Percentiles rank a stretch among this genome's conserved stretches.
phyloP scores from a whole-genome alignment of 2,888 invertebrate species.

The Coenonympha glycerion region DNA sequence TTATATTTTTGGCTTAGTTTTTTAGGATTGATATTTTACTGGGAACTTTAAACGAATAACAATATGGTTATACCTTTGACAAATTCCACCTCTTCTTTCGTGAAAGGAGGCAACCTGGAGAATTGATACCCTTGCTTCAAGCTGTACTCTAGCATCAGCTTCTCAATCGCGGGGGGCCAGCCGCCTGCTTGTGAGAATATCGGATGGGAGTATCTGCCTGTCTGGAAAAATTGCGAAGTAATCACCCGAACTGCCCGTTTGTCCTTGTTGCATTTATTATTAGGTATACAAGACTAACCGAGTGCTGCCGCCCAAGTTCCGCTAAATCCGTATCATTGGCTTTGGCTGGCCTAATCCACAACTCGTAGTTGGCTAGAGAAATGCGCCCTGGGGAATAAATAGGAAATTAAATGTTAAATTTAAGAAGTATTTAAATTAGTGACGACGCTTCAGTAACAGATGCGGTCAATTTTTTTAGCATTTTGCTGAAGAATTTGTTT shows the following conservation, averaged over 20 bases:
- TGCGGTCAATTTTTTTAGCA: too few species aligned
- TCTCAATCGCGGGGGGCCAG: slow-evolving; percentile 42
- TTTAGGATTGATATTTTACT: too few species aligned
- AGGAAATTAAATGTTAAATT: background rate
- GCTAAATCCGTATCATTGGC: slow-evolving; percentile 67
- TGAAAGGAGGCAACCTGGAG: slow-evolving; percentile 40
- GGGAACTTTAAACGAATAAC: too few species aligned
- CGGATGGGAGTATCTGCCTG: slow-evolving; percentile 40
- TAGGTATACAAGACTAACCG: slow-evolving; percentile 33
- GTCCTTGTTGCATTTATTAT: too few species aligned
- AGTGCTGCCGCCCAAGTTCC: slow-evolving; percentile 63
- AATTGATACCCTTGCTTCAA: slow-evolving; percentile 32
- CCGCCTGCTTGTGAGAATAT: slow-evolving; percentile 45
- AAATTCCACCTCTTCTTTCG: slow-evolving; percentile 36
- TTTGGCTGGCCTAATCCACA: slow-evolving; percentile 65
- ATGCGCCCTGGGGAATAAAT: slow-evolving; percentile 34
- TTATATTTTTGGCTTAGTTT: too few species aligned
- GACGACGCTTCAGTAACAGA: too few species aligned
- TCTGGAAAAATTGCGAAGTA: slow-evolving; percentile 28
- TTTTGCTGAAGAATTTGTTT: too few species aligned
- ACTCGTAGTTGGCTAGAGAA: slow-evolving; percentile 34
- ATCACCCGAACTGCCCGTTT: background rate
- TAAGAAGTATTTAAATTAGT: too few species aligned
- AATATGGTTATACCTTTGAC: slow-evolving; percentile 33
- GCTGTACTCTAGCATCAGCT: slow-evolving; percentile 34